A percentile compares a stretch with the other conserved stretches of the same genome.
Conservation (phyloP, 2,888 invertebrate species). For the Trichogramma dendrolimi region DNA sequence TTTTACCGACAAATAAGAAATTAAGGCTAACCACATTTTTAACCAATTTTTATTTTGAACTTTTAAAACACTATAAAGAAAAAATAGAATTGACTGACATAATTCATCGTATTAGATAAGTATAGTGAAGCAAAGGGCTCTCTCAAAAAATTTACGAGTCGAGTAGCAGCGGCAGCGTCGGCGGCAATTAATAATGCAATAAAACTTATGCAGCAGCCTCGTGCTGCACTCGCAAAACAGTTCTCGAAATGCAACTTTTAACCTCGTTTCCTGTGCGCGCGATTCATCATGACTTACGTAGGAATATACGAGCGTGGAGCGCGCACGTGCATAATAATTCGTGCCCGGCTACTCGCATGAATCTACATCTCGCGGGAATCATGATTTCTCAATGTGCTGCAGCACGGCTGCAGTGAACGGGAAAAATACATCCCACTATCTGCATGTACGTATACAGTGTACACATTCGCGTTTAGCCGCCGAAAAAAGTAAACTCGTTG, state of each 20-base stretch:
- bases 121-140: no score
- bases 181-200: slow-evolving; percentile 10
- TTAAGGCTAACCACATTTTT: no score
- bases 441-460: neutral
- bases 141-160: no score
- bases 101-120: no score
- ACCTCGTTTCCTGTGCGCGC: neutral
- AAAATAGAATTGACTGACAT: no score
- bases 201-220: neutral
- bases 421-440: slow-evolving; percentile 3
- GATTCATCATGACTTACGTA: neutral
- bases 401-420: neutral
- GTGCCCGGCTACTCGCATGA: neutral
- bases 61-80: no score
- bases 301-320: neutral
- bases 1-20: no score
- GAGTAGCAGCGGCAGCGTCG: no score
- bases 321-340: neutral
- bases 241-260: slow-evolving; percentile 14
- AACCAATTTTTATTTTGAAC: no score
- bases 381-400: slow-evolving; percentile 13
- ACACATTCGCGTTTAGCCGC: neutral
- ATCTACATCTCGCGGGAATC: slow-evolving; percentile 1
- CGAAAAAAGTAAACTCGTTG: neutral
- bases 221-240: neutral